phyloP scores from a whole-genome alignment of 2,797 vertebrate species.

The Artibeus lituratus region DNA sequence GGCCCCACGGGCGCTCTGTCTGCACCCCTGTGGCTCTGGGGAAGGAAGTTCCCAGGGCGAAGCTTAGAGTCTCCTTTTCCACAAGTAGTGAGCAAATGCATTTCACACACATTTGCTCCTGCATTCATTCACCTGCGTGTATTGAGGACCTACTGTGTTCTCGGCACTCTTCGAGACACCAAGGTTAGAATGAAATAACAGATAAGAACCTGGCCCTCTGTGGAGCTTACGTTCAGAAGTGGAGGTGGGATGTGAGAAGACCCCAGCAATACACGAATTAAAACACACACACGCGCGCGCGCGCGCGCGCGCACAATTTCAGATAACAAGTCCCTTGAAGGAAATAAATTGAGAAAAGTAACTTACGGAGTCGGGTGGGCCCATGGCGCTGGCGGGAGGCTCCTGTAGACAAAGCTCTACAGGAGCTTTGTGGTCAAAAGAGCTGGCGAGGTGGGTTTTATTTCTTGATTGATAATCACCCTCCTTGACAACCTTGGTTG shows the following conservation, averaged over 20 bases:
- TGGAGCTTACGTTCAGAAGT: too few species aligned
- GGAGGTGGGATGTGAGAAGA: background rate
- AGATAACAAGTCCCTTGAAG: background rate
- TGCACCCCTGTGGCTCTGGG: background rate
- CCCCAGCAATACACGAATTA: background rate
- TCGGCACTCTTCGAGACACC: background rate
- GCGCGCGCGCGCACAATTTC: background rate
- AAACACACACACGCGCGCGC: rapidly evolving
- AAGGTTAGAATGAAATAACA: background rate
- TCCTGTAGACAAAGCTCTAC: background rate
- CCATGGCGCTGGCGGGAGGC: too few species aligned
- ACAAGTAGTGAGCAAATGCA: background rate
- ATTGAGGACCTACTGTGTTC: background rate
- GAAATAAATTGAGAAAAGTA: background rate
- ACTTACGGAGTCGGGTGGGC: background rate
- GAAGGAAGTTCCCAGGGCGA: too few species aligned
- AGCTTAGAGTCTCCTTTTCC: background rate
- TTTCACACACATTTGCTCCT: background rate
- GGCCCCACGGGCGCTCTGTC: background rate
- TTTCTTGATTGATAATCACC: background rate
- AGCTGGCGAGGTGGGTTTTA: rapidly evolving
- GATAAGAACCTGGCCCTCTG: background rate
- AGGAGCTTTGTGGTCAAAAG: too few species aligned
- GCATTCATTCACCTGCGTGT: background rate
- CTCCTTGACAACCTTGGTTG: background rate